phyloP scores from a whole-genome alignment of 2,113 vertebrate genomes.

The Calidris pugnax region DNA sequence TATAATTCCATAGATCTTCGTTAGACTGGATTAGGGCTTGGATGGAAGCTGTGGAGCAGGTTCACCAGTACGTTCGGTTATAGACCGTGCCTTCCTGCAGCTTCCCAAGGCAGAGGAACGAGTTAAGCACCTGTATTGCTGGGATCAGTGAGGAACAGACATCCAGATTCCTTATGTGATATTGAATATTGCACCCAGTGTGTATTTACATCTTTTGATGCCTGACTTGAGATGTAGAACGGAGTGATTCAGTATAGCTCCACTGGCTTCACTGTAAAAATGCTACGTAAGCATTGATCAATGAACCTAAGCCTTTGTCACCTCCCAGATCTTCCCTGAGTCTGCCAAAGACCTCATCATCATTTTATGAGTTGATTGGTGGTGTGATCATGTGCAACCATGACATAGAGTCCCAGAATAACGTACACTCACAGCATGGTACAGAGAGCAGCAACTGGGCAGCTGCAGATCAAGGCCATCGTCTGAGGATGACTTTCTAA shows the following conservation, averaged over 20 bases:
- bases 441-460: not conserved
- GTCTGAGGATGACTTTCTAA: not conserved
- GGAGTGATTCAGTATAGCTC: not conserved
- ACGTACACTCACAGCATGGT: rapidly evolving
- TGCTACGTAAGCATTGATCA: not conserved
- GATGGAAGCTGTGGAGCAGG: not conserved
- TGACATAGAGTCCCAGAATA: not conserved
- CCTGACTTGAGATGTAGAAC: not conserved
- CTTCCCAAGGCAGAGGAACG: not conserved
- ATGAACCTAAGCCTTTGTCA: not conserved
- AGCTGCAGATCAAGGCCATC: not conserved
- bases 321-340: not conserved
- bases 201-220: not conserved
- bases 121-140: not conserved
- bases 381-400: rapidly evolving
- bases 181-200: not conserved
- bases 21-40: not conserved
- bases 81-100: not conserved
- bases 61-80: not conserved
- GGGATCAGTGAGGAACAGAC: not conserved
- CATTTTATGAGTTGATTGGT: not conserved
- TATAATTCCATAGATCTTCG: not conserved
- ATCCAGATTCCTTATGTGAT: not conserved
- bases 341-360: not conserved
- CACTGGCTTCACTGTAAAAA: not conserved